These are phyloP conservation scores for Tiliacea aurago DNA, from an alignment of 2,888 invertebrate species.

Conservation along the genomic window DNA sequence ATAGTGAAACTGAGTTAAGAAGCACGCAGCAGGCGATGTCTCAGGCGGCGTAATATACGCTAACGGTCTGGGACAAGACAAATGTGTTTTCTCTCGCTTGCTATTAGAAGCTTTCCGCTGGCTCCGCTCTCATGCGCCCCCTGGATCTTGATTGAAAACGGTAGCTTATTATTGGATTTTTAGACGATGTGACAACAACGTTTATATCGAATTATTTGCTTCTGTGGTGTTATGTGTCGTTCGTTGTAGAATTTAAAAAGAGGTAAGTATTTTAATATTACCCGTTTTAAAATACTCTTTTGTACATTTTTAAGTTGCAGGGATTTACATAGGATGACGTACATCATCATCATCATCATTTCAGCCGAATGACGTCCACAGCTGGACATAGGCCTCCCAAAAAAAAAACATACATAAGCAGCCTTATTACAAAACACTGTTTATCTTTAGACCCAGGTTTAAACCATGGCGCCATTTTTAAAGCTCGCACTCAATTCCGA, in stretches of 20 bases:
- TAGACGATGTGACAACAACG: constrained; percentile 65
- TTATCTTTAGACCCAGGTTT: too few species aligned
- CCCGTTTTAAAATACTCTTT: not conserved
- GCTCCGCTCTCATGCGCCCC: constrained; percentile 74
- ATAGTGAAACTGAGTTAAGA: constrained; percentile 79
- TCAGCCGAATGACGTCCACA: too few species aligned
- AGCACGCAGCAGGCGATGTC: constrained; percentile 86
- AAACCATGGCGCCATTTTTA: too few species aligned
- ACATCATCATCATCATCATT: too few species aligned
- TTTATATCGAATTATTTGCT: constrained; percentile 63
- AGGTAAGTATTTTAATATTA: not conserved
- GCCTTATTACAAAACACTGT: too few species aligned
- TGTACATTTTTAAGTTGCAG: too few species aligned
- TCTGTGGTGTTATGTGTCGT: constrained; percentile 36
- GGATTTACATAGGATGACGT: too few species aligned
- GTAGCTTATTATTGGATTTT: constrained; percentile 81
- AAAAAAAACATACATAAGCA: too few species aligned
- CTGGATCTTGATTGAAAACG: constrained; percentile 84
- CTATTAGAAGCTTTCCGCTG: constrained; percentile 82
- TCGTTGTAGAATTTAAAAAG: not conserved
- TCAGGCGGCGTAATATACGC: constrained; percentile 87
- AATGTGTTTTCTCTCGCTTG: constrained; percentile 89
- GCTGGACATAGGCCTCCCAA: too few species aligned
- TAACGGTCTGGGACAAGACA: constrained; percentile 90
- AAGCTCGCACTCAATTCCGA: too few species aligned